Conservation (phyloP, 1,140 invertebrate genomes). For the Dolichoris vasculosae region DNA sequence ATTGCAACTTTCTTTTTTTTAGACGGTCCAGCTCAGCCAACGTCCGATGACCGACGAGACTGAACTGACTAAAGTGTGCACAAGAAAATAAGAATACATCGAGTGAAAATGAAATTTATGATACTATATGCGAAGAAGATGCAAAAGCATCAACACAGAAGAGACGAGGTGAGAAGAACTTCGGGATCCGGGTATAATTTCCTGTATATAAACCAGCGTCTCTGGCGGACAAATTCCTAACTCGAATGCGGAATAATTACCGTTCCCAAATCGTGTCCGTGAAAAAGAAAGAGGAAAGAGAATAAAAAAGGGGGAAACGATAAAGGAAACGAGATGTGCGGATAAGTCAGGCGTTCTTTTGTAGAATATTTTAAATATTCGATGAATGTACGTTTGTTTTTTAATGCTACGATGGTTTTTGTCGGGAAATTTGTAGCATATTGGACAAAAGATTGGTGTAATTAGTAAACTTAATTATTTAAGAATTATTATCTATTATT, state of each 20-base stretch:
- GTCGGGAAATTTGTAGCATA: no score
- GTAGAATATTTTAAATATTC: no score
- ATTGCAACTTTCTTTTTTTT: slow-evolving; percentile 32
- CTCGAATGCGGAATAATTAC: neutral
- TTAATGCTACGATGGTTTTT: no score
- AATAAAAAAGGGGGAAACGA: neutral
- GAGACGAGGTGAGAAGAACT: neutral
- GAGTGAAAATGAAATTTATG: neutral
- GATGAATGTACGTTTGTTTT: no score
- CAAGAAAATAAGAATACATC: neutral
- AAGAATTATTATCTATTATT: no score
- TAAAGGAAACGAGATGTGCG: neutral
- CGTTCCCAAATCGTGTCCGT: neutral
- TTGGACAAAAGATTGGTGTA: no score
- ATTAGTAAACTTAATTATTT: no score
- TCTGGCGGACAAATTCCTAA: neutral
- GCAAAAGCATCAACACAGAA: neutral
- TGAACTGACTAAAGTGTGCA: neutral
- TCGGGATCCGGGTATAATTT: neutral
- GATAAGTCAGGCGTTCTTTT: no score
- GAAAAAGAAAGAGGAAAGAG: no score
- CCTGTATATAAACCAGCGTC: neutral
- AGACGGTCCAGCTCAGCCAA: slow-evolving; percentile 32
- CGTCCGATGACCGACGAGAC: neutral
- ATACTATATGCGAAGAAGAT: neutral